Conservation (phyloP, 2,113 vertebrate genomes). For the Spermophilus dauricus region DNA sequence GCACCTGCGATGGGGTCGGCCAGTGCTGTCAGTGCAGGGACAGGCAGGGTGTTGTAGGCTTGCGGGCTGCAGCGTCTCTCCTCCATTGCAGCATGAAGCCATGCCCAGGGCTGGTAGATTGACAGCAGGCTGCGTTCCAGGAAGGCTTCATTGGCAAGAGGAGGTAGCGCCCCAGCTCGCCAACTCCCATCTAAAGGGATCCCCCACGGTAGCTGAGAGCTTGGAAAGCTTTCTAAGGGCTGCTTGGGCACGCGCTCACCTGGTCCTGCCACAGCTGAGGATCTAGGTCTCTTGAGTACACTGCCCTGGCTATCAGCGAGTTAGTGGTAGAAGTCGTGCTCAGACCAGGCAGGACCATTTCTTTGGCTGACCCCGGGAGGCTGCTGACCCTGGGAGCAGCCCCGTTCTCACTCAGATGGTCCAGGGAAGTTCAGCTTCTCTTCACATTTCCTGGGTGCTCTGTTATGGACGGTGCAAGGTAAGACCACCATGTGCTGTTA, state of each 20-base stretch:
- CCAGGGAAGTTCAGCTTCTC: rapidly evolving
- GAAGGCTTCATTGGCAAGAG: too few species aligned
- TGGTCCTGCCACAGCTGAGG: not conserved
- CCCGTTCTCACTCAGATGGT: too few species aligned
- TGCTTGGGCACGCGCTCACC: rapidly evolving
- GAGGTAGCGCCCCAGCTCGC: too few species aligned
- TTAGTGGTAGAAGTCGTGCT: rapidly evolving
- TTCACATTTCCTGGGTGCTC: not conserved
- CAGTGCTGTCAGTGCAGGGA: too few species aligned
- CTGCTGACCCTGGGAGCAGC: rapidly evolving
- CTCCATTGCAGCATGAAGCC: too few species aligned
- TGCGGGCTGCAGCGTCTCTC: too few species aligned
- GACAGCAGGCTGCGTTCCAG: too few species aligned
- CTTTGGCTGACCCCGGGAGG: rapidly evolving
- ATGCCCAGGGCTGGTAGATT: rapidly evolving
- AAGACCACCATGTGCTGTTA: rapidly evolving
- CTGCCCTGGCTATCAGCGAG: not conserved
- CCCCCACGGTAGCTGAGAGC: not conserved
- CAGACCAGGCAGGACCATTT: rapidly evolving
- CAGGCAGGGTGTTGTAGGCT: too few species aligned
- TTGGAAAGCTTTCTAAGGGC: not conserved
- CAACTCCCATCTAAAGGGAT: too few species aligned
- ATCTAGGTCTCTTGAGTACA: rapidly evolving
- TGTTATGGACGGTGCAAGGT: rapidly evolving
- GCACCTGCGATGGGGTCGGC: too few species aligned